Conservation (phyloP, 2,888 invertebrate genomes). For the Podotricha telesiphe region DNA sequence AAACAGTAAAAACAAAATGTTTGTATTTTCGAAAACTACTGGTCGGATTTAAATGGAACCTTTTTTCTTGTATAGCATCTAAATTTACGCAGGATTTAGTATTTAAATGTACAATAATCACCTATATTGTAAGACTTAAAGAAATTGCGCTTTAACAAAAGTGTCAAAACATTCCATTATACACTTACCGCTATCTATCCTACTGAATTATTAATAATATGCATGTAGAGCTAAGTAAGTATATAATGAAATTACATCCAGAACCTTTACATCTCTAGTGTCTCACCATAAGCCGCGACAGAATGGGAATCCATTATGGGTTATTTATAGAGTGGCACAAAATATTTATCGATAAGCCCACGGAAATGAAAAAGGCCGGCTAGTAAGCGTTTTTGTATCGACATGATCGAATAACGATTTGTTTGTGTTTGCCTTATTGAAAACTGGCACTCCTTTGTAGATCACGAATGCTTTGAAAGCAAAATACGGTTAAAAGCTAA, state of each 20-base stretch:
- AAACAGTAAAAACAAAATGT: no score
- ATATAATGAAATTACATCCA: constrained; percentile 23
- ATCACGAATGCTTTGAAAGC: constrained; percentile 12
- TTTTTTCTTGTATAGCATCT: no score
- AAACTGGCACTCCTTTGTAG: constrained; percentile 24
- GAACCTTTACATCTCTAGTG: constrained; percentile 28
- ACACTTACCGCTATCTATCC: no score
- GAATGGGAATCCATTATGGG: constrained; percentile 77
- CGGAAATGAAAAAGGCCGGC: constrained; percentile 64
- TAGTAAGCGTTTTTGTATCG: constrained; percentile 45
- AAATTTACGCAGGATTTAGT: no score
- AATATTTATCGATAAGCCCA: constrained; percentile 81
- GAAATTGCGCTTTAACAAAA: no score
- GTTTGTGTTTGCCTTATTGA: constrained; percentile 29
- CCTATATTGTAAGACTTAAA: no score
- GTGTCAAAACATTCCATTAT: no score
- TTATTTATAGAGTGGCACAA: constrained; percentile 80
- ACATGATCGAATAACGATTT: constrained; percentile 43
- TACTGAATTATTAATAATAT: no score
- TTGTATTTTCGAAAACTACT: no score
- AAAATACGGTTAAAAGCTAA: not conserved
- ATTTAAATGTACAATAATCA: no score
- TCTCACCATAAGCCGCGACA: constrained; percentile 52
- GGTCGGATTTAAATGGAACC: no score
- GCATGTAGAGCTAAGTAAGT: no score